phyloP scores from a whole-genome alignment of 1,140 invertebrate species.

The Drosophila sp. region DNA sequence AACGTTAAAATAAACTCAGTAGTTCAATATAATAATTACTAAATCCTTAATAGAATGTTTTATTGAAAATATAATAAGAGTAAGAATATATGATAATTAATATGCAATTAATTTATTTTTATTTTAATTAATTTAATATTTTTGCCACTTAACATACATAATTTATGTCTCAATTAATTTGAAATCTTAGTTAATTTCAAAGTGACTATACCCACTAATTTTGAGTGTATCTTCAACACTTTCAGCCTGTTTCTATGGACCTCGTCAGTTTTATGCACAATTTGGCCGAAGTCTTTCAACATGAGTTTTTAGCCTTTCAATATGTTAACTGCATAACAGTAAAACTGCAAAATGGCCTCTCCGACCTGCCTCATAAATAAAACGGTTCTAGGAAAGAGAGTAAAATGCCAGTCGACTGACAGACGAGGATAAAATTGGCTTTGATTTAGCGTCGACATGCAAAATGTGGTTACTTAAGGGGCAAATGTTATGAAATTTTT shows the following conservation, averaged over 20 bases:
- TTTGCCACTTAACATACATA: too few species aligned
- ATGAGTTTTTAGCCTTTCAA: slow-evolving; percentile 21
- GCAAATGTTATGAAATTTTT: slow-evolving; percentile 18
- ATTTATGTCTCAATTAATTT: too few species aligned
- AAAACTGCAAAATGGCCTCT: slow-evolving; percentile 31
- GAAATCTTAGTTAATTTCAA: too few species aligned
- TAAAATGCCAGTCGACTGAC: slow-evolving; percentile 6
- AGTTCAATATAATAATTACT: too few species aligned
- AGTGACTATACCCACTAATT: neutral
- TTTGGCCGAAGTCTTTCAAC: slow-evolving; percentile 33
- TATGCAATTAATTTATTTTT: too few species aligned
- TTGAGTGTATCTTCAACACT: neutral
- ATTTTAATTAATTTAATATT: too few species aligned
- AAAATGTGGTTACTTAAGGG: slow-evolving; percentile 14
- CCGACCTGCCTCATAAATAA: slow-evolving; percentile 24
- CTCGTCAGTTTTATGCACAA: slow-evolving; percentile 36
- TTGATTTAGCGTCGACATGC: slow-evolving; percentile 9
- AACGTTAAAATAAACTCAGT: too few species aligned
- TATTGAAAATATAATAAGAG: too few species aligned
- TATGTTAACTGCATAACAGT: slow-evolving; percentile 9
- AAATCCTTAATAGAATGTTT: too few species aligned
- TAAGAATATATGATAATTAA: too few species aligned
- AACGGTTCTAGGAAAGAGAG: neutral
- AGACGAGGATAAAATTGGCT: neutral
- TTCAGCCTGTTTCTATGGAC: neutral